Evolutionary conservation across 2,113 vertebrate species (phyloP).

Genomic region (Rhegmatorhina hoffmannsi): DNA sequence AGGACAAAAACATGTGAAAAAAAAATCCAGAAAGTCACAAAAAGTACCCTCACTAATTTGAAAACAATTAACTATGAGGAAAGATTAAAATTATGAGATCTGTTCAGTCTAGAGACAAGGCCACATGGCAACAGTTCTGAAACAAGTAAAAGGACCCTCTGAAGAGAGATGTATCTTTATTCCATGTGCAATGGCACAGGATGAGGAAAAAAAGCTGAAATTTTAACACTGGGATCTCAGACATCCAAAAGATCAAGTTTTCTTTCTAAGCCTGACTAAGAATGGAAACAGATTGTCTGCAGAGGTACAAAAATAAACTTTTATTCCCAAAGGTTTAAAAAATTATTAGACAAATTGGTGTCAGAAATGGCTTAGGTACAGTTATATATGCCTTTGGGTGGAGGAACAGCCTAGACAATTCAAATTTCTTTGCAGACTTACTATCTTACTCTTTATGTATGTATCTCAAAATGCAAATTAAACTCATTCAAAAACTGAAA

Average conservation of each 20-base stretch:
- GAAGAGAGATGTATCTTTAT: not conserved
- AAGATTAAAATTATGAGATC: not conserved
- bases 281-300: not conserved
- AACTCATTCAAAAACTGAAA: not conserved
- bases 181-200: not conserved
- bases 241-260: not conserved
- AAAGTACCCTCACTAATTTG: not conserved
- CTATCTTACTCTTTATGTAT: not conserved
- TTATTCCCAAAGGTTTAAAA: not conserved
- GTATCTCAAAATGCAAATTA: not conserved
- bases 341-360: accelerated
- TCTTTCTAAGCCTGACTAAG: not conserved
- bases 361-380: not conserved
- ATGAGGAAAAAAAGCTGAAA: not conserved
- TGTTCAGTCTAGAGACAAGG: not conserved
- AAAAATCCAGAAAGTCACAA: not conserved
- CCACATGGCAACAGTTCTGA: not conserved
- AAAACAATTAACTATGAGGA: not conserved
- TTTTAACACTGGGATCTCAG: not conserved
- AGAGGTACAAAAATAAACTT: not conserved
- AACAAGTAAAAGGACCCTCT: not conserved
- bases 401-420: not conserved
- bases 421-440: not conserved
- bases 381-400: not conserved
- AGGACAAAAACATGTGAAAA: not conserved